Evolutionary conservation across 2,888 invertebrate species (phyloP).

Genomic region (Scelioninae gen. 2): DNA sequence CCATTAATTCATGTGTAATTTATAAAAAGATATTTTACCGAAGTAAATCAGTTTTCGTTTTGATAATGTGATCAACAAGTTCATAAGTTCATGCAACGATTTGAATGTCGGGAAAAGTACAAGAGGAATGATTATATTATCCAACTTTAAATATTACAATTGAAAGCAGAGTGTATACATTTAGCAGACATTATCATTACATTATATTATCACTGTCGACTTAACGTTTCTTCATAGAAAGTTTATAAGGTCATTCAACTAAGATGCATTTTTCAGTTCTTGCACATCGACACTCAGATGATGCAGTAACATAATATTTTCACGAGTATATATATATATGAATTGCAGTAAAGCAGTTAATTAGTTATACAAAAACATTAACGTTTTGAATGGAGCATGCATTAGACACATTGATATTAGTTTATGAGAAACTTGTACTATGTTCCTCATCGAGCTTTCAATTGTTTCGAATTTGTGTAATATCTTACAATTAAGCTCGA

Average conservation of each 20-base stretch:
- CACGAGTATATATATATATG: no score
- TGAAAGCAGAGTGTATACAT: slow-evolving; percentile 9
- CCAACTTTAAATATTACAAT: slow-evolving; percentile 21
- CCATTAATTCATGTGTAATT: neutral
- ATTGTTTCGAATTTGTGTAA: no score
- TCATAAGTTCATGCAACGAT: slow-evolving; percentile 22
- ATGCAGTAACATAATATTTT: no score
- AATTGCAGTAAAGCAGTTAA: no score
- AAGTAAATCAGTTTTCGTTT: slow-evolving; percentile 12
- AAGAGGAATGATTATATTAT: slow-evolving; percentile 28
- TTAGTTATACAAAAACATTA: no score
- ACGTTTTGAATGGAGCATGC: no score
- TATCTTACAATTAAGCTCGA: no score
- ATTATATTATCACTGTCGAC: slow-evolving; percentile 22
- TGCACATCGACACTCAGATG: no score
- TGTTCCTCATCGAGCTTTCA: no score
- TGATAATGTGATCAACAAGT: slow-evolving; percentile 22
- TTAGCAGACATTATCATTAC: slow-evolving; percentile 3
- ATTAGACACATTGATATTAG: no score
- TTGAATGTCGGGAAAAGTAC: slow-evolving; percentile 19
- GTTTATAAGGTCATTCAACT: slow-evolving; percentile 11
- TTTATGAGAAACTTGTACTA: no score
- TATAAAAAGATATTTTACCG: slow-evolving; percentile 2
- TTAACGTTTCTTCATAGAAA: slow-evolving; percentile 13
- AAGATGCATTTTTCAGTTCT: neutral